Percentiles rank a stretch among this genome's conserved stretches.
Conservation (phyloP, 2,113 vertebrate genomes). For the Carassius gibelio region DNA sequence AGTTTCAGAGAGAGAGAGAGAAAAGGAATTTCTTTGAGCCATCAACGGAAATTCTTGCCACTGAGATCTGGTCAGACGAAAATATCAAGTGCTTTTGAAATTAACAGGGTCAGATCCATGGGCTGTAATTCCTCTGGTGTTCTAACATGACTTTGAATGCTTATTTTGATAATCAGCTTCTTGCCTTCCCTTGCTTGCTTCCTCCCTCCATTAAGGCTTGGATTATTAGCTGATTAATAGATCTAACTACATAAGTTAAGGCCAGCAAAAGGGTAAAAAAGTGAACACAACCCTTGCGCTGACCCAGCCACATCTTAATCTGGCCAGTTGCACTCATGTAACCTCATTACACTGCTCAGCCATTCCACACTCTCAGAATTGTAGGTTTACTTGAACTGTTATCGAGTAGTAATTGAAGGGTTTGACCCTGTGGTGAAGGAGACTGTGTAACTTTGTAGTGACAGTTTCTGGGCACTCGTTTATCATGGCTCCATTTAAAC, state of each 20-base stretch:
- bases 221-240: slow-evolving; percentile 14
- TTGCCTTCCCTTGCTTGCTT: neutral
- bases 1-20: neutral
- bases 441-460: slow-evolving; percentile 24
- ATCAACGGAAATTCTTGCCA: neutral
- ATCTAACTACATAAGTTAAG: slow-evolving; percentile 8
- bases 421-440: slow-evolving; percentile 46
- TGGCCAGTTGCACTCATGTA: slow-evolving; percentile 34
- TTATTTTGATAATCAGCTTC: neutral
- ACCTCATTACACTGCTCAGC: slow-evolving; percentile 33
- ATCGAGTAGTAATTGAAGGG: slow-evolving; percentile 45
- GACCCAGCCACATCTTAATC: slow-evolving; percentile 40
- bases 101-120: neutral
- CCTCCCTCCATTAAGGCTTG: neutral
- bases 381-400: slow-evolving; percentile 37
- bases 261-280: slow-evolving; percentile 14
- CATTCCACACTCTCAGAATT: slow-evolving; percentile 25
- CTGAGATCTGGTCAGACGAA: neutral
- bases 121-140: neutral
- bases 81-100: slow-evolving; percentile 15
- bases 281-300: slow-evolving; percentile 38
- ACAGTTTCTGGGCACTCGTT: slow-evolving; percentile 34
- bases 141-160: neutral
- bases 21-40: neutral
- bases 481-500: slow-evolving; percentile 29